phyloP scores from a whole-genome alignment of 1,140 invertebrate genomes.

The Nephila pilipes region DNA sequence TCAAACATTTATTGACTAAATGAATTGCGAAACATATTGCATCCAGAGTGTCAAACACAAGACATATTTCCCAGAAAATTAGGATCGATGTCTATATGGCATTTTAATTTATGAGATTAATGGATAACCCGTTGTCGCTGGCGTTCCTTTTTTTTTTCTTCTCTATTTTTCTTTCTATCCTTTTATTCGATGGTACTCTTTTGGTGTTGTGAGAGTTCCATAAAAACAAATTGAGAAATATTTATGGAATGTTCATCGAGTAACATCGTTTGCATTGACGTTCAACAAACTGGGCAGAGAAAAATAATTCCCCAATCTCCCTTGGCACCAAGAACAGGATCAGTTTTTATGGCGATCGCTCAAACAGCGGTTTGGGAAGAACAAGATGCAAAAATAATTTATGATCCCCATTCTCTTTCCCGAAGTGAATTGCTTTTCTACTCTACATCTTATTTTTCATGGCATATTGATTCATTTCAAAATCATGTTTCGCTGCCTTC shows the following conservation, averaged over 20 bases:
- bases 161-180: too few species aligned
- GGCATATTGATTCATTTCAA: constrained; percentile 73
- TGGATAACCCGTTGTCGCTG: constrained; percentile 20
- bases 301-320: constrained; percentile 69
- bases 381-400: constrained; percentile 75
- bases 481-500: constrained; percentile 56
- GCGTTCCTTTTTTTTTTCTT: neutral
- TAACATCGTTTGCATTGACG: constrained; percentile 60
- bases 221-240: constrained; percentile 73
- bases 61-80: neutral
- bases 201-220: constrained; percentile 34
- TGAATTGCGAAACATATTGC: neutral
- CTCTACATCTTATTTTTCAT: constrained; percentile 72
- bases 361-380: constrained; percentile 53
- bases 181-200: constrained; percentile 1
- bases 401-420: constrained; percentile 67
- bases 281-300: neutral
- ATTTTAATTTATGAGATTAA: constrained; percentile 55
- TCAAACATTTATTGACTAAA: neutral
- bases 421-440: constrained; percentile 70
- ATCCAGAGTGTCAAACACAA: neutral
- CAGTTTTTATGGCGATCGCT: constrained; percentile 73
- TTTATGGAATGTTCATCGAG: constrained; percentile 68
- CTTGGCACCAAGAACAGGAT: constrained; percentile 52
- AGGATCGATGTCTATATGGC: constrained; percentile 10